Evolutionary conservation across 2,797 vertebrate species (phyloP), one percentile per base, ranked within the genome.

Genomic region (Anguilla anguilla): DNA sequence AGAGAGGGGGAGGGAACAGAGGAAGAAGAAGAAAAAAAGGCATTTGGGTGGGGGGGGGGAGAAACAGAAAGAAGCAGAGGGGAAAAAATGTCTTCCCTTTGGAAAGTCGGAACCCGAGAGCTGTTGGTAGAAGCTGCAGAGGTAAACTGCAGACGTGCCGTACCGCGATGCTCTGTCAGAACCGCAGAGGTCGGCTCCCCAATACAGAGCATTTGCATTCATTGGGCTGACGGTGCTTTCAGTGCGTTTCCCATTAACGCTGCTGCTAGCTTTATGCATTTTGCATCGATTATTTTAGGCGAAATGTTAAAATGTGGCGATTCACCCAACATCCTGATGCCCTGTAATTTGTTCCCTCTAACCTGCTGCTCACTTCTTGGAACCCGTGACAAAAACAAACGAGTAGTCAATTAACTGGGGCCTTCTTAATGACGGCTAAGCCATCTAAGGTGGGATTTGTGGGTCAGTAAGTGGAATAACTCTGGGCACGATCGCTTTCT

Each of bases 371-470:
- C 19, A 89, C 79, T 89, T 88, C 87, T 25, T 17, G 61, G 83
- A 92, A 86, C 85, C n/a, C 83, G 90, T 91, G 92, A 93, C 88
- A 91, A 91, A 92, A 94, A 93, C 92, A 94, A 90, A 74, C 83
- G 85, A 81, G 83, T n/a, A 3, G 55, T 72, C 89, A 88, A 90
- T 93, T 93, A 93, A 86, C 59, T 69, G 28, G 43, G 11, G 10
- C 28, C 74, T 25, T 25, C 72, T 86, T 86, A 85, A 89, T 88
- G 86, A 86, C 19, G 13, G 86, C 11, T 35, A 61, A 86, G 43
- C 67, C 28, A 28, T 9, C 28, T 59, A 15, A 39, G 57, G 67
- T 43, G 77, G 85, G 53, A 61, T 87, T 87, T 87, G 77, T 83
- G 55, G 25, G 55, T 87, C 86, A 82, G 74, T 87, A 51, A 83